These are phyloP conservation scores for Brachionus rotundiformis DNA, from an alignment of 1,140 invertebrate species.

Conservation along the genomic window DNA sequence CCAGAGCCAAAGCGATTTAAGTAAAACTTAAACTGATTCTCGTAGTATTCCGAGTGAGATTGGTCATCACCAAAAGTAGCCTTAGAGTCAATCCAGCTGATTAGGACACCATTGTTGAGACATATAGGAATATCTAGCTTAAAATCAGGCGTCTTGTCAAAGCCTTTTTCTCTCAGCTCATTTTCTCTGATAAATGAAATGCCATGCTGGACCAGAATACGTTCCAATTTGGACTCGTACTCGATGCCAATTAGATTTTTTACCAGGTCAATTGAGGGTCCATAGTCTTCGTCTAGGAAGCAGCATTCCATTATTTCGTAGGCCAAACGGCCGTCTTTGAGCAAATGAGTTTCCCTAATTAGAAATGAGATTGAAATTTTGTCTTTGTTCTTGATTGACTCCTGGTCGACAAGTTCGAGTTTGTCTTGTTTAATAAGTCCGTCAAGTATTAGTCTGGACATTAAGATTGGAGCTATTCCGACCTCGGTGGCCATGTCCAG, in stretches of 20 bases:
- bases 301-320: constrained; percentile 47
- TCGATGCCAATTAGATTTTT: constrained; percentile 44
- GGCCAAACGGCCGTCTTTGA: constrained; percentile 35
- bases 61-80: constrained; percentile 84
- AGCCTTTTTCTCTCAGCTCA: constrained; percentile 76
- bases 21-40: constrained; percentile 83
- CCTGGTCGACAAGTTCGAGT: constrained; percentile 17
- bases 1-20: constrained; percentile 91
- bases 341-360: constrained; percentile 39
- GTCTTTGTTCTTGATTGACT: constrained; percentile 39
- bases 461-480: constrained; percentile 35
- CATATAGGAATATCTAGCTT: constrained; percentile 83
- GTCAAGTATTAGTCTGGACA: constrained; percentile 40
- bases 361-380: constrained; percentile 38
- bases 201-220: not conserved
- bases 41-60: constrained; percentile 79
- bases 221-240: not conserved
- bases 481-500: constrained; percentile 30
- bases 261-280: constrained; percentile 35
- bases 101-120: constrained; percentile 73
- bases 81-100: constrained; percentile 96
- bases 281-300: constrained; percentile 46
- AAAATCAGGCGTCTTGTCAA: constrained; percentile 91
- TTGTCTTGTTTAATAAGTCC: constrained; percentile 27
- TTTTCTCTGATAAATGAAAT: constrained; percentile 72